phyloP scores from a whole-genome alignment of 2,797 vertebrate species.

The Tenualosa ilisha region DNA sequence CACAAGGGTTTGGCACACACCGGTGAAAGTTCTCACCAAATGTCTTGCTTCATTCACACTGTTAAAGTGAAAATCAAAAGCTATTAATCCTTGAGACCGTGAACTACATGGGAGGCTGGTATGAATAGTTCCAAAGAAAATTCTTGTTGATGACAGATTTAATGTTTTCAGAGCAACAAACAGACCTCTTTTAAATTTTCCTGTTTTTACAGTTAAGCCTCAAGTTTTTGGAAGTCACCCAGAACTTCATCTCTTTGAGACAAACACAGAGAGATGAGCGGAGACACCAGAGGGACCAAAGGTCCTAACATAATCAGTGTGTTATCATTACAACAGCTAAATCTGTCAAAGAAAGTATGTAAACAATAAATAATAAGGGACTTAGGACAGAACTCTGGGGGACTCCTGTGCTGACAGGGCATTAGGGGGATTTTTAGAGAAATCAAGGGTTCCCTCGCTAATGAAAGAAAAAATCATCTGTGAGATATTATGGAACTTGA shows the following conservation, averaged over 20 bases:
- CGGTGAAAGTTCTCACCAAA: background rate
- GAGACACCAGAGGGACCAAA: background rate
- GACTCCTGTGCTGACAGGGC: background rate
- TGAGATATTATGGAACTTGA: background rate
- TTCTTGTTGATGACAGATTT: background rate
- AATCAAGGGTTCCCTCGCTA: background rate
- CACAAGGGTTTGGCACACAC: background rate
- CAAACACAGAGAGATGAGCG: background rate
- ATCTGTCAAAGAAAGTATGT: slow-evolving; percentile 6
- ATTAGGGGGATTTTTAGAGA: background rate
- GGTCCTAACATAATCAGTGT: background rate
- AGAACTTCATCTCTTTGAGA: background rate
- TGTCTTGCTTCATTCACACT: background rate
- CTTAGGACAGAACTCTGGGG: background rate
- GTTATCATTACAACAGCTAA: background rate
- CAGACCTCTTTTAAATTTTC: background rate
- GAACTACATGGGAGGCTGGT: background rate
- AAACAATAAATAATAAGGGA: slow-evolving; percentile 10
- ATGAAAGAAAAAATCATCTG: too few species aligned
- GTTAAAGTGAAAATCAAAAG: slow-evolving; percentile 12
- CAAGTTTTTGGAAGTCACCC: background rate
- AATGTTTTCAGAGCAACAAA: background rate
- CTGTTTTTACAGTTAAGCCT: slow-evolving; percentile 12
- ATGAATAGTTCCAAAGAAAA: background rate
- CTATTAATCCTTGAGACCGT: background rate